These are phyloP conservation scores for Drosophila birchii DNA, from an alignment of 2,888 invertebrate genomes.

Conservation along the genomic window DNA sequence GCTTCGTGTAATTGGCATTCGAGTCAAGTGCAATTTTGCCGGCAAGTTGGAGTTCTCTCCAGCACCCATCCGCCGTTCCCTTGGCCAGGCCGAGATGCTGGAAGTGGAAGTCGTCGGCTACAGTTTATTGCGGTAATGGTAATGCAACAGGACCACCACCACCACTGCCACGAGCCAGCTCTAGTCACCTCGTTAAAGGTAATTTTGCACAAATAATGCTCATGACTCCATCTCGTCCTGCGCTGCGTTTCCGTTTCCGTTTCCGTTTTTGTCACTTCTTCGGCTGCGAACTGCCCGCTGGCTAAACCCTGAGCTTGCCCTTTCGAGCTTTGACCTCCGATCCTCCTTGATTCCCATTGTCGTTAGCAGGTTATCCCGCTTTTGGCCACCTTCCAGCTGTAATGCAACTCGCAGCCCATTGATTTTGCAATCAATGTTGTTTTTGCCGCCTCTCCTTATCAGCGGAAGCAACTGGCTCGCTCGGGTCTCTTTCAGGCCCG, in stretches of 20 bases:
- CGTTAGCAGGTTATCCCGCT: slow-evolving; percentile 53
- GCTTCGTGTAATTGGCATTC: slow-evolving; percentile 76
- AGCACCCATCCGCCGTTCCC: slow-evolving; percentile 27
- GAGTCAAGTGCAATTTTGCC: slow-evolving; percentile 79
- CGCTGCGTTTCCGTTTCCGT: slow-evolving; percentile 52
- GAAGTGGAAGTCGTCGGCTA: slow-evolving; percentile 28
- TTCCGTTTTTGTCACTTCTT: slow-evolving; percentile 43
- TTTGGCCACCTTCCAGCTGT: slow-evolving; percentile 48
- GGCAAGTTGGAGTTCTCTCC: slow-evolving; percentile 54
- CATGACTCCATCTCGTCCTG: slow-evolving; percentile 61
- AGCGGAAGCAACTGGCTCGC: slow-evolving; percentile 4
- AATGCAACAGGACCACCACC: slow-evolving; percentile 70
- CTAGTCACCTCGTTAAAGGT: slow-evolving; percentile 79
- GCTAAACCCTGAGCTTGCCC: slow-evolving; percentile 54
- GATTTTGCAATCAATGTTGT: slow-evolving; percentile 71
- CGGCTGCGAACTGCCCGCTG: slow-evolving; percentile 24
- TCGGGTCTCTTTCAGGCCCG: slow-evolving; percentile 24
- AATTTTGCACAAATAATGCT: slow-evolving; percentile 80
- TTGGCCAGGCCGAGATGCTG: slow-evolving; percentile 4
- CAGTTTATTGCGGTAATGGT: slow-evolving; percentile 80
- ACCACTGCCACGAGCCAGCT: slow-evolving; percentile 23
- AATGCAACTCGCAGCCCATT: slow-evolving; percentile 58
- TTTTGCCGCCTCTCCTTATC: slow-evolving; percentile 22
- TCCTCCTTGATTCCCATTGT: slow-evolving; percentile 12
- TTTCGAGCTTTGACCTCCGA: slow-evolving; percentile 48